These are phyloP conservation scores for Heterodera schachtii DNA, from an alignment of 1,140 invertebrate genomes.

Conservation along the genomic window DNA sequence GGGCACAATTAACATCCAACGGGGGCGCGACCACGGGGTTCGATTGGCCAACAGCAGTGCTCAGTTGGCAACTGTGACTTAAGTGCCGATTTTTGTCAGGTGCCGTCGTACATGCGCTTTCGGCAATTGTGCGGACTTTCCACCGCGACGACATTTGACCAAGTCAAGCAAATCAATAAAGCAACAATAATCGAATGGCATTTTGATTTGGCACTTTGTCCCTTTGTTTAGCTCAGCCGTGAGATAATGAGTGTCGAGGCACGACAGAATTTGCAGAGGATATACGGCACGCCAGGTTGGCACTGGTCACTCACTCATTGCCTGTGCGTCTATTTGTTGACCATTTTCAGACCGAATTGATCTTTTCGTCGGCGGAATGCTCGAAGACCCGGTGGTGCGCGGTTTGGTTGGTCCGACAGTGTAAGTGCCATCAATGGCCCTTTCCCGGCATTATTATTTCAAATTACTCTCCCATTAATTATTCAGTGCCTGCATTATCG, in stretches of 20 bases:
- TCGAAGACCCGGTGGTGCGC: conserved; percentile 63
- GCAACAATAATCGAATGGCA: no score
- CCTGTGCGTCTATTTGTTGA: conserved; percentile 1
- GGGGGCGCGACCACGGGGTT: conserved; percentile 66
- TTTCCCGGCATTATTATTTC: background rate
- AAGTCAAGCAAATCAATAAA: conserved; percentile 61
- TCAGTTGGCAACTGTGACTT: conserved; percentile 38
- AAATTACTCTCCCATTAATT: background rate
- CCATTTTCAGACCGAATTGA: conserved; percentile 56
- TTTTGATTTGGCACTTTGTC: background rate
- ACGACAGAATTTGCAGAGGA: conserved; percentile 52
- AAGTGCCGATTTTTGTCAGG: conserved; percentile 28
- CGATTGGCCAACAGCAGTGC: background rate
- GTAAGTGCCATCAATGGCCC: conserved; percentile 27
- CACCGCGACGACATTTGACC: conserved; percentile 73
- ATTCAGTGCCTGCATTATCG: conserved; percentile 82
- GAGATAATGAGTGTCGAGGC: conserved; percentile 58
- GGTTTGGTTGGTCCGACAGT: conserved; percentile 75
- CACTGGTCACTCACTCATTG: background rate
- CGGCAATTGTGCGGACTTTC: conserved; percentile 76
- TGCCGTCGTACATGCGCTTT: conserved; percentile 77
- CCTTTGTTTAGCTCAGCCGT: conserved; percentile 49
- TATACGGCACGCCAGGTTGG: conserved; percentile 40
- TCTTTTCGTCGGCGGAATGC: conserved; percentile 61
- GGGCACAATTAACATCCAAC: conserved; percentile 67